Evolutionary conservation across 1,140 invertebrate genomes (phyloP), one percentile per base, ranked within the genome.

Genomic region (Pseudoatta argentina): DNA sequence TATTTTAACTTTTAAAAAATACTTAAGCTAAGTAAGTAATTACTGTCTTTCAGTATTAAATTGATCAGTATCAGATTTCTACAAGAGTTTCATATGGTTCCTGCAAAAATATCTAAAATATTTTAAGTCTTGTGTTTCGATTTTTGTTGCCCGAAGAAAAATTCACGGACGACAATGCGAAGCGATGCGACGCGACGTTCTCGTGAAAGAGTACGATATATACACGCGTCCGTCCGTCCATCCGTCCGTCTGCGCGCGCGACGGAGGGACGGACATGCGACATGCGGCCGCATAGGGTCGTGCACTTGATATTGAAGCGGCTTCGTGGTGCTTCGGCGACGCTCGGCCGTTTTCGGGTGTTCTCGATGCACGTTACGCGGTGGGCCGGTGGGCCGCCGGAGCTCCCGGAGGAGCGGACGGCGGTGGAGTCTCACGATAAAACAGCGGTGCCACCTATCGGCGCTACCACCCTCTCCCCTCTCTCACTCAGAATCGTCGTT

Each of bases 301-400:
- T 93, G 92, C 91, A 93, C 93, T 93, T 94, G 93, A 93, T 93
- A 93, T 93, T 93, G 92, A 93, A 93, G 92, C 76, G 79, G 61
- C 53, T 90, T 57, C 89, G 82, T 51, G 0, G 16, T 14, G 18
- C 16, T 51, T 89, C 88, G 88, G 75, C 1, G 4, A 12, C 61
- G 12, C 27, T 85, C 89, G 89, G 89, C 1, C 16, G 63, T 71
- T 12, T 89, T 55, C 88, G 88, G 48, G 59, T 8, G 59, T 71
- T 55, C 30, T 78, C 88, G 77, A 57, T 55, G 53, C 34, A 39
- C 6, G 34, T 39, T 18, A 18, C 53, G 53, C 55, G 55, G 55
- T 34, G 5, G 18, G 12, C 89, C 30, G 30, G 30, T 30, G 30
- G 18, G 48, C 89, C 6, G 90, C 91, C 71, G 92, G 91, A 92